Conservation (phyloP, 2,113 vertebrate species). For the Myotis lucifugus region DNA sequence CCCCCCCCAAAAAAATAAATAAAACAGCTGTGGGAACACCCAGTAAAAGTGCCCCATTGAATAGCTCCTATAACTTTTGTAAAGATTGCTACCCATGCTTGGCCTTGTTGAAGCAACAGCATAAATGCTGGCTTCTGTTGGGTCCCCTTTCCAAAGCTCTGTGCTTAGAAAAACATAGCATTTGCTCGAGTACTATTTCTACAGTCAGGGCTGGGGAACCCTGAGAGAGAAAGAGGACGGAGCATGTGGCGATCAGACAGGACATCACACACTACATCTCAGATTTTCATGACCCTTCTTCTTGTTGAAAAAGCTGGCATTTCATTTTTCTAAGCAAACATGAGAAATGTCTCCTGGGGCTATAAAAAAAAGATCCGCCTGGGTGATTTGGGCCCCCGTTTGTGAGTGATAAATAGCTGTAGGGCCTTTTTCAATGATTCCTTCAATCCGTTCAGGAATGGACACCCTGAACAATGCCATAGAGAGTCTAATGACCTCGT, state of each 20-base stretch:
- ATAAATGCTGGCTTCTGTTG: not conserved
- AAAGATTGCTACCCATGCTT: not conserved
- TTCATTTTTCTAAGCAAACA: not conserved
- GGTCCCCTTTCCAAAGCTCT: not conserved
- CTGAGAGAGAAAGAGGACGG: not conserved
- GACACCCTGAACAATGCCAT: slow-evolving; percentile 96
- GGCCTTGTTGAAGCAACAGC: not conserved
- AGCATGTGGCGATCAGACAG: not conserved
- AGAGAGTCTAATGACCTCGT: slow-evolving; percentile 91
- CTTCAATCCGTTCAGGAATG: slow-evolving; percentile 89
- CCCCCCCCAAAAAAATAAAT: no score
- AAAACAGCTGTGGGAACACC: not conserved
- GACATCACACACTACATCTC: not conserved
- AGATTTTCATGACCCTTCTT: not conserved
- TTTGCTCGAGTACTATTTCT: not conserved
- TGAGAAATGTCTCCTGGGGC: not conserved
- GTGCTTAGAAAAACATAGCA: not conserved
- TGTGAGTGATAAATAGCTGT: not conserved
- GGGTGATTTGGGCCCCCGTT: not conserved
- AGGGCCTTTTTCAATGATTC: not conserved
- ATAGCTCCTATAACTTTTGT: fast-evolving
- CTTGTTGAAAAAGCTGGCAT: not conserved
- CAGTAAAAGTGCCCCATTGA: not conserved
- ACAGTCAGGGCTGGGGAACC: not conserved
- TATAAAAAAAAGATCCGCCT: not conserved